phyloP scores from a whole-genome alignment of 2,888 invertebrate species.

The Rhorus exstirpatorius region DNA sequence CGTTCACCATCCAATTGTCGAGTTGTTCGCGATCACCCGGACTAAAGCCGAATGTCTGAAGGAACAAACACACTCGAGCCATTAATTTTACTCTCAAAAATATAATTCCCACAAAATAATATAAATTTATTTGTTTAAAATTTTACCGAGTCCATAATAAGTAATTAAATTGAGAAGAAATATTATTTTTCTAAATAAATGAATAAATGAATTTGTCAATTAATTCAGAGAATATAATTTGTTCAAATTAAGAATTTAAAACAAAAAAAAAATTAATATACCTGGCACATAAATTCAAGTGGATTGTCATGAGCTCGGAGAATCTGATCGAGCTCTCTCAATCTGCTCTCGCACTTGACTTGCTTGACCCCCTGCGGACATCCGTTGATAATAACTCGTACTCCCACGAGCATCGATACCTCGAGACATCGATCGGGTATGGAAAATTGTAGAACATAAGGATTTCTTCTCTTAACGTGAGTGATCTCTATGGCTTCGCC shows the following conservation, averaged over 20 bases:
- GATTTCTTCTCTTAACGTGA: slow-evolving; percentile 93
- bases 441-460: slow-evolving; percentile 93
- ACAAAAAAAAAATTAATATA: slow-evolving; percentile 76
- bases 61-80: slow-evolving; percentile 67
- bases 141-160: no score
- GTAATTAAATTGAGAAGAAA: no score
- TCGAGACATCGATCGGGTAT: slow-evolving; percentile 94
- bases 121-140: no score
- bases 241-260: neutral
- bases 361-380: slow-evolving; percentile 93
- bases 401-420: slow-evolving; percentile 93
- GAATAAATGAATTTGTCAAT: no score
- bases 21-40: slow-evolving; percentile 92
- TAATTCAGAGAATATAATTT: no score
- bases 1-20: slow-evolving; percentile 93
- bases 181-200: no score
- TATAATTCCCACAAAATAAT: no score
- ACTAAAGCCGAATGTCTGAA: slow-evolving; percentile 92
- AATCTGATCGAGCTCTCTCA: slow-evolving; percentile 94
- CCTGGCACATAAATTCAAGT: slow-evolving; percentile 95
- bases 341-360: slow-evolving; percentile 94
- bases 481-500: slow-evolving; percentile 92
- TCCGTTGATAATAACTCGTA: slow-evolving; percentile 93
- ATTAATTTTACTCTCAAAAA: no score
- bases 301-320: slow-evolving; percentile 93